Conservation (phyloP, 2,888 invertebrate genomes). For the Crioceris asparagi region DNA sequence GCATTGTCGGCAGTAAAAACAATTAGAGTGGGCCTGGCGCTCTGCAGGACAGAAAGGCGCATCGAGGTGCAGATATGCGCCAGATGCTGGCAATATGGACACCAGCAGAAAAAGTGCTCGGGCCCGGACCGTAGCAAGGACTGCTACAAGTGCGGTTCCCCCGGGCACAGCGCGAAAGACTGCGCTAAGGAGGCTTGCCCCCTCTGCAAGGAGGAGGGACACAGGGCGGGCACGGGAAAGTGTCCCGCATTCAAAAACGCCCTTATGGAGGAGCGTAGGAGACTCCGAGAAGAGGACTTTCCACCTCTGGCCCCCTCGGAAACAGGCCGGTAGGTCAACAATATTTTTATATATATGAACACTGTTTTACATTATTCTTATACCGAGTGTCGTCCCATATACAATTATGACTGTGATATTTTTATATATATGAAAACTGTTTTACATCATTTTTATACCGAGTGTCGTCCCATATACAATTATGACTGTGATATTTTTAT, state of each 20-base stretch:
- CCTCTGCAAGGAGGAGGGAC: neutral
- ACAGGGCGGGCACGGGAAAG: constrained; percentile 3
- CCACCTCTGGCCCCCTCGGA: too few species aligned
- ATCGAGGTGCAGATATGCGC: constrained; percentile 5
- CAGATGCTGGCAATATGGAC: constrained; percentile 9
- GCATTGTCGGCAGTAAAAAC: neutral
- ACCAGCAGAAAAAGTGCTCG: constrained; percentile 3
- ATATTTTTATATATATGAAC: too few species aligned
- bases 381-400: too few species aligned
- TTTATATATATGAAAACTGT: too few species aligned
- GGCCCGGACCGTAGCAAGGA: constrained; percentile 7
- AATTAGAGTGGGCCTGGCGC: constrained; percentile 8
- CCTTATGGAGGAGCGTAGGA: constrained; percentile 1
- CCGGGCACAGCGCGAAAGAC: constrained; percentile 2
- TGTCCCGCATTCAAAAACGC: constrained; percentile 5
- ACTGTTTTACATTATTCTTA: too few species aligned
- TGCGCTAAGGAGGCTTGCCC: constrained; percentile 4
- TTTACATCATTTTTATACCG: too few species aligned
- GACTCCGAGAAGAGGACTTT: too few species aligned
- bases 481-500: too few species aligned
- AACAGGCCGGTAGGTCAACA: too few species aligned
- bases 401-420: too few species aligned
- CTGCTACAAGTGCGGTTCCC: constrained; percentile 9
- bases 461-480: too few species aligned
- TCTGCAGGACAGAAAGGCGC: constrained; percentile 7